These are phyloP conservation scores for Tonatia bakeri DNA, from an alignment of 2,113 vertebrate species.

Conservation along the genomic window DNA sequence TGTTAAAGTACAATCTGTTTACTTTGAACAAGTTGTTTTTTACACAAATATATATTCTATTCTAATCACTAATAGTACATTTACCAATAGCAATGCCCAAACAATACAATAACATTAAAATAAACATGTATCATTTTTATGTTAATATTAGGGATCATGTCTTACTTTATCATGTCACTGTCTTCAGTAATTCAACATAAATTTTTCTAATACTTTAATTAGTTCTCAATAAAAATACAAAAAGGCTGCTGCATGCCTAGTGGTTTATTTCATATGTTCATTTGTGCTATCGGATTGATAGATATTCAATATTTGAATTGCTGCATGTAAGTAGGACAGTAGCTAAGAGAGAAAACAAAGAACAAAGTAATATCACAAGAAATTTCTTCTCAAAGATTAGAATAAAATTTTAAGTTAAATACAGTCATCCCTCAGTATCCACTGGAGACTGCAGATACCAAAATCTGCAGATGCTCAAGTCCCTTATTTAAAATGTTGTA, in stretches of 20 bases:
- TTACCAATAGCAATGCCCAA: background rate
- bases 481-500: background rate
- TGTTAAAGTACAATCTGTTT: background rate
- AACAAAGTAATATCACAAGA: background rate
- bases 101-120: background rate
- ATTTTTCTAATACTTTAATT: background rate
- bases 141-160: background rate
- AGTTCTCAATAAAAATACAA: background rate
- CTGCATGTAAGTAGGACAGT: too few species aligned
- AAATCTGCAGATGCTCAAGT: background rate
- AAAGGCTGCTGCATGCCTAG: background rate
- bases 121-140: background rate
- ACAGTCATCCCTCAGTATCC: background rate
- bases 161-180: background rate
- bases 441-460: too few species aligned
- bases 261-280: background rate
- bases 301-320: background rate
- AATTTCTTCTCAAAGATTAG: background rate
- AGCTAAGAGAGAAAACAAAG: background rate
- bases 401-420: background rate
- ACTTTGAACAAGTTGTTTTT: background rate
- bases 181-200: background rate
- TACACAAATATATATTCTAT: background rate
- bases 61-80: background rate
- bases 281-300: background rate